Evolutionary conservation across 2,797 vertebrate genomes (phyloP), one percentile per base, ranked within the genome.

Genomic region (Apodemus agrarius): DNA sequence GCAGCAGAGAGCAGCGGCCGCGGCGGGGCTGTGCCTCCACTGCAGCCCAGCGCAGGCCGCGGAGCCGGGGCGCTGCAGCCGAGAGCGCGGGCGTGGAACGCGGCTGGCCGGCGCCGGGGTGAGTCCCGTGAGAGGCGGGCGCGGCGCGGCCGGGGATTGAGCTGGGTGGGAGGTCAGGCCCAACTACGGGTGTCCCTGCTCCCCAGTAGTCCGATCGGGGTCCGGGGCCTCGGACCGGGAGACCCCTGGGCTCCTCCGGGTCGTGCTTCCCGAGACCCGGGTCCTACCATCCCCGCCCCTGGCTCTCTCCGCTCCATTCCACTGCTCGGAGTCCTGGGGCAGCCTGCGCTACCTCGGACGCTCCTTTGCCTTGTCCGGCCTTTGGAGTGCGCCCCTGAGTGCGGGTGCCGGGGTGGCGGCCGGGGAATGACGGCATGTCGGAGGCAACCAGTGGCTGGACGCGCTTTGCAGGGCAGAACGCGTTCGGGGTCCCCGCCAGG

Each of bases 101-200:
- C 96, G 40, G 97, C 97, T 97, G 97, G 97, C 97, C 80, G 95
- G 94, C 95, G 94, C 76, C 74, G 67, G 96, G 97, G 97, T 97
- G 96, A 97, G 97, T 97, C 79, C 89, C 14, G 54, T 37, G 63
- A 2, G 65, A 72, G 85, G 72, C 79, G 49, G 31, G 49, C 29
- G 65, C 57, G 11, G 49, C 31, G 52, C 69, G 79, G 83, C 69
- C 26, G 52, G 40, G 40, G 29, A 63, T 89, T 9, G 80, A 26
- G 24, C 72, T 69, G 7, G 0, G 67, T 22, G 19, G 91, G 89
- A 86, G 43, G 72, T 82, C 91, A 52, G 0, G 26, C 17, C 31
- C 13, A 85, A 54, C 74, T 63, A 49, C 26, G 29, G 37, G 88
- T 22, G 29, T 65, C 34, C 67, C 16, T 17, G 69, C 34, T n/a